Evolutionary conservation across 2,113 vertebrate species (phyloP).

Genomic region (Melanotaenia duboulayi): DNA sequence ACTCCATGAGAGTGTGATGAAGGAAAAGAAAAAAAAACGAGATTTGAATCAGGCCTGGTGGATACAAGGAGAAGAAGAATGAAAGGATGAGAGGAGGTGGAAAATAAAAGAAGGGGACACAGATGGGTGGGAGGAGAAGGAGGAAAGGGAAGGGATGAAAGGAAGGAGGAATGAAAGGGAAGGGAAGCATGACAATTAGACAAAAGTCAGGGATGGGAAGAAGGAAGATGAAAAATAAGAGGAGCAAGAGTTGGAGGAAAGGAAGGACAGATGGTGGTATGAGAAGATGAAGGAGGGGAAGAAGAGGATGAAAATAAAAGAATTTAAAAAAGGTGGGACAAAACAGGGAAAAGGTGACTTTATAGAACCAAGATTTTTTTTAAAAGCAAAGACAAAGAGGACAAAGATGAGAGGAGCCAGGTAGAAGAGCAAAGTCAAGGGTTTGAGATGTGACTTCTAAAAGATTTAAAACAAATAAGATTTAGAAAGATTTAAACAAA

Average conservation of each 20-base stretch:
- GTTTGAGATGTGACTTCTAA: neutral
- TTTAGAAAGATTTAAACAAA: neutral
- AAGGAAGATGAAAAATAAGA: neutral
- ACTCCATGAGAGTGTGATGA: neutral
- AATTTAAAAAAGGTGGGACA: neutral
- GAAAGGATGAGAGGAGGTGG: neutral
- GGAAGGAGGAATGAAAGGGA: conserved; percentile 31
- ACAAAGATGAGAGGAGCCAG: too few species aligned
- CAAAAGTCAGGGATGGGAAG: conserved; percentile 7
- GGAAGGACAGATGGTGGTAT: conserved; percentile 17
- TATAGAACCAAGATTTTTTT: neutral
- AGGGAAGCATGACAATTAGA: conserved; percentile 41
- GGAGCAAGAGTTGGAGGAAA: conserved; percentile 12
- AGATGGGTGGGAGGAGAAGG: conserved; percentile 59
- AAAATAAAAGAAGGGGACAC: conserved; percentile 29
- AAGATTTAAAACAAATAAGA: too few species aligned
- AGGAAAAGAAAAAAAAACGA: neutral
- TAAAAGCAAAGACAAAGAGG: too few species aligned
- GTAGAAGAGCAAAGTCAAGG: too few species aligned
- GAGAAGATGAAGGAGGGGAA: neutral
- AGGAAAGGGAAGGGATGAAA: conserved; percentile 31
- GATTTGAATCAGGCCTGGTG: neutral
- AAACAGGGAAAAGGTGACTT: neutral
- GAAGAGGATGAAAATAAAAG: neutral
- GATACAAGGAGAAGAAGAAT: neutral